Percentiles rank a stretch among this genome's conserved stretches.
Evolutionary conservation across 2,113 vertebrate genomes (phyloP).

Genomic region (Salvelinus sp.): DNA sequence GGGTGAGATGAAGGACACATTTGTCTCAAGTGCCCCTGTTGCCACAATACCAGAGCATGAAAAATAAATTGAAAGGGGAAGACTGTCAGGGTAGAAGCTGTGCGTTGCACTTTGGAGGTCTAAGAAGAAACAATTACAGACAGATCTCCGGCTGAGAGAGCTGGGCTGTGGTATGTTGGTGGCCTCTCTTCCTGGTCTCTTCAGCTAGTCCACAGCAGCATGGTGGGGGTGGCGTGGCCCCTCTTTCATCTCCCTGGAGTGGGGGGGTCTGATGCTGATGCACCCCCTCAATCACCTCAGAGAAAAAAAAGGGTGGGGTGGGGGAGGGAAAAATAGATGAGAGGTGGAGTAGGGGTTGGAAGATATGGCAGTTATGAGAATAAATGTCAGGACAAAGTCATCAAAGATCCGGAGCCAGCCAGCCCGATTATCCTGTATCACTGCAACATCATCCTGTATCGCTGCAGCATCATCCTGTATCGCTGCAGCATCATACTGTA

Average conservation of each 20-base stretch:
- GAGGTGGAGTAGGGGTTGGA: too few species aligned
- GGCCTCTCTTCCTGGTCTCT: constrained; percentile 36
- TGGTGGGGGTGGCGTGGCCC: constrained; percentile 22
- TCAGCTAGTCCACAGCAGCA: constrained; percentile 46
- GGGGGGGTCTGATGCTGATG: constrained; percentile 28
- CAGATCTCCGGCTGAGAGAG: constrained; percentile 54
- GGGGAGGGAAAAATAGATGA: background rate
- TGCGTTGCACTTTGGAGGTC: constrained; percentile 63
- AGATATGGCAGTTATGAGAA: constrained; percentile 10
- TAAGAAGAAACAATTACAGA: constrained; percentile 71
- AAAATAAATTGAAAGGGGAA: constrained; percentile 64
- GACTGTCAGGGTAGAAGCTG: constrained; percentile 68
- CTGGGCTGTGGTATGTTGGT: constrained; percentile 59
- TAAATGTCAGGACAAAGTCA: constrained; percentile 59
- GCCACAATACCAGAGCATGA: constrained; percentile 69
- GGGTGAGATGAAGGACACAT: constrained; percentile 53
- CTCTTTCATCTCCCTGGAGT: constrained; percentile 61
- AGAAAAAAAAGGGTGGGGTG: constrained; percentile 8
- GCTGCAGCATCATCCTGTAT: too few species aligned
- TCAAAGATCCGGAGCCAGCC: constrained; percentile 23
- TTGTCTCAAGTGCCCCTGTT: constrained; percentile 57
- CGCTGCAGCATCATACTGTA: too few species aligned
- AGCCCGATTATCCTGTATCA: too few species aligned
- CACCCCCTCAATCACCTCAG: constrained; percentile 25
- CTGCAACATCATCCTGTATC: too few species aligned